Conservation (phyloP, 2,888 invertebrate species). For the Diaprepes abbreviatus region DNA sequence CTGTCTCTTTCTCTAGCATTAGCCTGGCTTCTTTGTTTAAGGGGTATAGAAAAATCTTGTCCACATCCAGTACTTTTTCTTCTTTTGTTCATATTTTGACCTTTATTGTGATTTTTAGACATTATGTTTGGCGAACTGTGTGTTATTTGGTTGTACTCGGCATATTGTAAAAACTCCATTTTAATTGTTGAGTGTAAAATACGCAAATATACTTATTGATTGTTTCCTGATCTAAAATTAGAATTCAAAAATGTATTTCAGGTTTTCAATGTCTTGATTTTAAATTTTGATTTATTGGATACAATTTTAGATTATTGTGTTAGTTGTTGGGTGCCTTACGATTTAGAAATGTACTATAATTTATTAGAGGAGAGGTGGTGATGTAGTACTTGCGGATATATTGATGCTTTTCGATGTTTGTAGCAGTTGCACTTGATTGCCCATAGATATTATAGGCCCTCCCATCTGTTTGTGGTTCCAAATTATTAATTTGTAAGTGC, state of each 20-base stretch:
- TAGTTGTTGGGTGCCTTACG: too few relatives aligned
- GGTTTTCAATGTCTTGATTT: neutral
- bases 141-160: conserved; percentile 30
- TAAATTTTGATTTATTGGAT: too few relatives aligned
- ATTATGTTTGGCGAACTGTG: conserved; percentile 1
- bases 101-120: conserved; percentile 4
- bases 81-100: conserved; percentile 44
- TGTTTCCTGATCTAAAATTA: neutral
- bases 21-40: conserved; percentile 81
- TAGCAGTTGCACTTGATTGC: too few relatives aligned
- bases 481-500: too few relatives aligned
- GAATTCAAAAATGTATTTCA: neutral
- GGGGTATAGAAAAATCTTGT: conserved; percentile 53
- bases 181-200: neutral
- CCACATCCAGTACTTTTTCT: conserved; percentile 52
- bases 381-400: too few relatives aligned
- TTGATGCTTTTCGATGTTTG: too few relatives aligned
- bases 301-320: too few relatives aligned
- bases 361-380: too few relatives aligned
- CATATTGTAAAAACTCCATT: conserved; percentile 40
- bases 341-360: too few relatives aligned
- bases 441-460: too few relatives aligned
- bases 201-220: neutral
- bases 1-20: conserved; percentile 87
- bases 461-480: too few relatives aligned